Base-by-base conservation (phyloP, 2,888 invertebrate species). In the Epirrhoe tristata region DNA sequence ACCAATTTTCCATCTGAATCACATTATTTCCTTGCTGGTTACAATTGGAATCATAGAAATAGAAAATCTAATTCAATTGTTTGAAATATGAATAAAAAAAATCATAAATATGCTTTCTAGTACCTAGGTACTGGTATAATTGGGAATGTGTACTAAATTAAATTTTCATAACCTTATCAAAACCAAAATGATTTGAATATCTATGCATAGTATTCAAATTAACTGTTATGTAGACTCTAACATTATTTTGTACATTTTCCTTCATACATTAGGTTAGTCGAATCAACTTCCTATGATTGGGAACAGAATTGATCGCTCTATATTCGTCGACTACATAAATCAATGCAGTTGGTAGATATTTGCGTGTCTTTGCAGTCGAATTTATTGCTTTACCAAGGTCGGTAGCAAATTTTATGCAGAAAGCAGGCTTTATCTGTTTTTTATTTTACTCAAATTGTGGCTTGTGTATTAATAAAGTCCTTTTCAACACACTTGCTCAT, bases 301-400 rank as follows among this genome's bases (percentile, higher is more conserved):
- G 39, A 61, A 82, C 81, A 81, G 81, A 85, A 86, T 82, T 81
- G 84, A 78, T 76, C 73, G 74, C 72, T 78, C 77, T 80, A 77
- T 74, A 77, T 77, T 73, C 66, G 73, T 71, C 55, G 68, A 67
- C 63, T 54, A 61, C 66, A 86, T 90, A 89, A 89, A 90, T 91
- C 87, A 86, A 79, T 81, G 86, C 87, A 82, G 85, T 87, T 87
- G 85, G 83, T 83, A 77, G 83, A 87, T 86, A 90, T 90, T 91
- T 89, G 90, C 90, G 85, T 90, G 91, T 86, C 88, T 85, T 83
- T 87, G 86, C 81, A 80, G 81, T 79, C 77, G 75, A 85, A 89
- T 89, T 90, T 90, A 89, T 89, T 77, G 82, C 82, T 71, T 77
- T 77, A 73, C 78, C 89, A 89, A 90, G 89, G 89, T 86, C 87